A percentile compares a stretch with the other conserved stretches of the same genome.
Conservation (phyloP, 2,113 vertebrate species). For the Anser brachyrhynchus region DNA sequence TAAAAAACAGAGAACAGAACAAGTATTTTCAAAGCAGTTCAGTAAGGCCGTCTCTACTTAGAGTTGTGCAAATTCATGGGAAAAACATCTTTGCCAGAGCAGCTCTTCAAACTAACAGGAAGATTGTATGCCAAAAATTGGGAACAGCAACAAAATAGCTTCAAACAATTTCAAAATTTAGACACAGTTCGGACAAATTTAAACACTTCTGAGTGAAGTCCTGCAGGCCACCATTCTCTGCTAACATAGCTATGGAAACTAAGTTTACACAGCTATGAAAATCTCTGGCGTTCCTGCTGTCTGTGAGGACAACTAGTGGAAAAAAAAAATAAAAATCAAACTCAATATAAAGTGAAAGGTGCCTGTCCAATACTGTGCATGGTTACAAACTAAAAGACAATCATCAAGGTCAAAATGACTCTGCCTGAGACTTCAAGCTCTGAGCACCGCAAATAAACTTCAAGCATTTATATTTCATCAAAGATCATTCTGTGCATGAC, state of each 20-base stretch:
- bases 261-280: not conserved
- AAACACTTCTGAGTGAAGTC: not conserved
- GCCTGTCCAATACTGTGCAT: not conserved
- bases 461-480: not conserved
- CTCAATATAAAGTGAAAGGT: not conserved
- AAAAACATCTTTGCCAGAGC: not conserved
- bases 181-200: not conserved
- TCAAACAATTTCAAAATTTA: not conserved
- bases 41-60: not conserved
- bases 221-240: not conserved
- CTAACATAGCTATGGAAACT: not conserved
- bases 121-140: not conserved
- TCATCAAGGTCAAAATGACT: not conserved
- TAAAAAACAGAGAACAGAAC: conserved; percentile 19
- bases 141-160: not conserved
- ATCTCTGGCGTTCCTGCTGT: not conserved
- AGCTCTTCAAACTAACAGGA: not conserved
- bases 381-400: not conserved
- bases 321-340: not conserved
- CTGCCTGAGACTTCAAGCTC: not conserved
- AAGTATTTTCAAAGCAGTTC: conserved; percentile 28
- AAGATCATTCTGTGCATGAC: not conserved
- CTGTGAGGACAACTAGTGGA: not conserved
- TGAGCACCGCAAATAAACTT: not conserved
- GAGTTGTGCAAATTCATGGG: not conserved